Evolutionary conservation across 1,140 invertebrate species (phyloP).

Genomic region (Aphaenogaster rudis): DNA sequence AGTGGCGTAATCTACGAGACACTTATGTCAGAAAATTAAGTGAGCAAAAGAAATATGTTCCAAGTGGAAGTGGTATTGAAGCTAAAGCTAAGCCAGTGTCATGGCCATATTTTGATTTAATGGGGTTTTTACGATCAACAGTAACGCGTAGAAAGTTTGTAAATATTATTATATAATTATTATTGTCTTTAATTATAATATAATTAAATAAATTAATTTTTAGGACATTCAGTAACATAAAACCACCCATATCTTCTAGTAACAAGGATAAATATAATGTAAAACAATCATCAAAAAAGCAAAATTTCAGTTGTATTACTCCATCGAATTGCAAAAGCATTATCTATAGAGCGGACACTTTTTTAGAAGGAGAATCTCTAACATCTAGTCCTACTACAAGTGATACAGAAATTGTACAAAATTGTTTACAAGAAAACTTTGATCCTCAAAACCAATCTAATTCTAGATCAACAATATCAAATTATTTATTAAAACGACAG

Average conservation of each 20-base stretch:
- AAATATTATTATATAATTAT: not conserved
- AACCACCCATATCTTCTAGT: not conserved
- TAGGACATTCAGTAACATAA: not conserved
- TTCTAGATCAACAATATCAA: too few species aligned
- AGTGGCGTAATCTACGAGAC: constrained; percentile 3
- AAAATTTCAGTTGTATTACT: too few species aligned
- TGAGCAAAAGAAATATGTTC: not conserved
- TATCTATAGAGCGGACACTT: too few species aligned
- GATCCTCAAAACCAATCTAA: too few species aligned
- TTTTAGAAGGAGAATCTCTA: too few species aligned
- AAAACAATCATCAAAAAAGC: too few species aligned
- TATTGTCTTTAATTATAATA: not conserved
- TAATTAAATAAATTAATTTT: not conserved
- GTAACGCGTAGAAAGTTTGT: not conserved
- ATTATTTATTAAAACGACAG: too few species aligned
- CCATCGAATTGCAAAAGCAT: too few species aligned
- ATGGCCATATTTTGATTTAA: not conserved
- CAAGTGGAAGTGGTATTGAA: not conserved
- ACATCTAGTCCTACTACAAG: too few species aligned
- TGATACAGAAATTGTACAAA: too few species aligned
- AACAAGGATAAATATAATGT: not conserved
- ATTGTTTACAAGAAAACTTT: too few species aligned
- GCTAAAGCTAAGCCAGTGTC: not conserved
- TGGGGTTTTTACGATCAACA: not conserved
- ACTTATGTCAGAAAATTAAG: not conserved